Conservation (phyloP, 2,113 vertebrate genomes). For the Elachura formosa region DNA sequence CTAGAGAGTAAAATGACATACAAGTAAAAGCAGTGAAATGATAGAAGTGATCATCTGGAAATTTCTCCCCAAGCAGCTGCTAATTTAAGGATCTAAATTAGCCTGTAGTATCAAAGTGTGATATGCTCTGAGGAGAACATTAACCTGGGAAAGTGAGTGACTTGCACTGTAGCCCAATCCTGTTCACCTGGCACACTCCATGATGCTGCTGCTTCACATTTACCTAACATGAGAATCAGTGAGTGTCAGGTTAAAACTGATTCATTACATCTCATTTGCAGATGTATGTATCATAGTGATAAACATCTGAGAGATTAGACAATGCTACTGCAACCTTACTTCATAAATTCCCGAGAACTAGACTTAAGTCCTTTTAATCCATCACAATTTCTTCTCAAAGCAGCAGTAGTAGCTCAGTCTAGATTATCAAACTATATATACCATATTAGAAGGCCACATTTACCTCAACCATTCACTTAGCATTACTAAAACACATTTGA, state of each 20-base stretch:
- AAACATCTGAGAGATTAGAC: neutral
- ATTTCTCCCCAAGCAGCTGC: neutral
- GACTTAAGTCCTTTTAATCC: neutral
- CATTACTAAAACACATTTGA: neutral
- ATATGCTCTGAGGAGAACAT: neutral
- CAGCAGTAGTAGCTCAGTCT: neutral
- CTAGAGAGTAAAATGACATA: neutral
- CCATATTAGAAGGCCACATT: neutral
- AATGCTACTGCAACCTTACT: neutral
- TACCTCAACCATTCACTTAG: neutral
- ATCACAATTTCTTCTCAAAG: neutral
- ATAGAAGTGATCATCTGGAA: neutral
- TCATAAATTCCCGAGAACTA: neutral
- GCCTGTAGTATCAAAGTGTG: neutral
- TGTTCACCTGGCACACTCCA: neutral
- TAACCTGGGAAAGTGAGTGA: neutral
- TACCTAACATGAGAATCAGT: neutral
- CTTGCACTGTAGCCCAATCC: neutral
- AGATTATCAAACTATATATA: neutral
- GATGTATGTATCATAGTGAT: neutral
- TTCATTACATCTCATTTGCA: neutral
- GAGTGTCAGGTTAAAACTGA: neutral
- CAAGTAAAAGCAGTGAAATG: neutral
- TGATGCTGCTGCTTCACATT: neutral
- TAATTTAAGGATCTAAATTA: constrained; percentile 18